Evolutionary conservation across 2,113 vertebrate genomes (phyloP).

Genomic region (Pycnonotus jocosus): DNA sequence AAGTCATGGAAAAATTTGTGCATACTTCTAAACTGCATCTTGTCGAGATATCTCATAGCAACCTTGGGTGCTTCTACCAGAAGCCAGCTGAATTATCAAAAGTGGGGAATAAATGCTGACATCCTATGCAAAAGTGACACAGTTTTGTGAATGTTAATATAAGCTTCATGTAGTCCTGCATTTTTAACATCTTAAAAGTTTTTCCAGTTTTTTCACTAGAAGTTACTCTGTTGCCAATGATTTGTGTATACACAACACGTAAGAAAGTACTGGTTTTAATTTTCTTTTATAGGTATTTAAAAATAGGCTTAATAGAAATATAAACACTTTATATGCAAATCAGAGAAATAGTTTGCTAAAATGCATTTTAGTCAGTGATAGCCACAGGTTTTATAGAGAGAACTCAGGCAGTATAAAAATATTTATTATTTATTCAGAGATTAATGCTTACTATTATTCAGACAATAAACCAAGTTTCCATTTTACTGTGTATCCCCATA

Average conservation of each 20-base stretch:
- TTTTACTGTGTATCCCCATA: not conserved
- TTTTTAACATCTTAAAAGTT: not conserved
- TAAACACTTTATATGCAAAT: not conserved
- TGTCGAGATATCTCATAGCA: not conserved
- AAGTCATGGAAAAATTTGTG: not conserved
- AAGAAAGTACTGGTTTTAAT: not conserved
- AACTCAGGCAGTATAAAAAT: not conserved
- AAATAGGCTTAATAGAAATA: not conserved
- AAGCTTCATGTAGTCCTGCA: not conserved
- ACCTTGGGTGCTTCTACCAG: not conserved
- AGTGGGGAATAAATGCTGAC: not conserved
- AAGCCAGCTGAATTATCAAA: not conserved
- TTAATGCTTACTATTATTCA: not conserved
- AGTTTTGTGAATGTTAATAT: not conserved
- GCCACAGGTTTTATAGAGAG: not conserved
- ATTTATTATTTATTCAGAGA: not conserved
- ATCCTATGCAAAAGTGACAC: not conserved
- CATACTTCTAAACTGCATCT: not conserved
- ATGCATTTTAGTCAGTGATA: not conserved
- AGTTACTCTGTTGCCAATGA: not conserved
- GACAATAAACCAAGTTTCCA: not conserved
- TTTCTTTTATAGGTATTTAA: not conserved
- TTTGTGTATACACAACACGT: not conserved
- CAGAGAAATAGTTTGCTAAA: conserved; percentile 4
- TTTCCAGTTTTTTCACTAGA: not conserved